These are phyloP conservation scores for Aphaenogaster ashmeadi DNA, from an alignment of 1,140 invertebrate genomes.

Conservation along the genomic window DNA sequence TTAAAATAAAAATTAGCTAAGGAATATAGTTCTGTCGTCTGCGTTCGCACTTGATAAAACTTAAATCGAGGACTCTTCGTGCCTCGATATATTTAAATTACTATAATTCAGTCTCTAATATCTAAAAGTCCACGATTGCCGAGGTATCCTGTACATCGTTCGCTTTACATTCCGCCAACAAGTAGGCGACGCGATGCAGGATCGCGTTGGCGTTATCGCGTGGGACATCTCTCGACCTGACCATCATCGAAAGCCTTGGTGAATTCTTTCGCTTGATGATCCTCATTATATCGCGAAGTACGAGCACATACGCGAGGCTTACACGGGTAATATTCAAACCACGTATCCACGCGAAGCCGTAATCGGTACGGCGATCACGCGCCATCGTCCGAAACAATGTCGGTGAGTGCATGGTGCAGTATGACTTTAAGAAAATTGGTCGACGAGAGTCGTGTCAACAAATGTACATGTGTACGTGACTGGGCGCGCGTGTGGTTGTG, in stretches of 20 bases:
- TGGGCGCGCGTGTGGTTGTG: slow-evolving; percentile 11
- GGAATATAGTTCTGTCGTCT: not conserved
- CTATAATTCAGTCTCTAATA: not conserved
- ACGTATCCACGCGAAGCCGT: slow-evolving; percentile 18
- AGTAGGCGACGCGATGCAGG: not conserved
- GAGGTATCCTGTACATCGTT: not conserved
- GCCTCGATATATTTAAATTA: not conserved
- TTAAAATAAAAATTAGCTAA: not conserved
- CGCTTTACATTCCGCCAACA: slow-evolving; percentile 6
- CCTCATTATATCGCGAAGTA: slow-evolving; percentile 42
- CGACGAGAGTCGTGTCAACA: slow-evolving; percentile 47
- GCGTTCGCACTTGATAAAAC: not conserved
- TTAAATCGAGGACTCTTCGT: not conserved
- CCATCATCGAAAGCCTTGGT: slow-evolving; percentile 50
- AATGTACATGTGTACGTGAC: slow-evolving; percentile 44
- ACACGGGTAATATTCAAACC: slow-evolving; percentile 28
- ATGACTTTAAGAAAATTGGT: slow-evolving; percentile 62
- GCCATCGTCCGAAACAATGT: slow-evolving; percentile 46
- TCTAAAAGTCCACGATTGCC: not conserved
- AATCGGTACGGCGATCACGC: slow-evolving; percentile 58
- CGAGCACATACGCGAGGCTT: slow-evolving; percentile 43
- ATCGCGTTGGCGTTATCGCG: slow-evolving; percentile 56
- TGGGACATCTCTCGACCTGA: slow-evolving; percentile 59
- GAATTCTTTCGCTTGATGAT: slow-evolving; percentile 55
- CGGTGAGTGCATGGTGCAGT: not conserved